Evolutionary conservation across 2,888 invertebrate genomes (phyloP).

Genomic region (Mesorhabditis sp.): DNA sequence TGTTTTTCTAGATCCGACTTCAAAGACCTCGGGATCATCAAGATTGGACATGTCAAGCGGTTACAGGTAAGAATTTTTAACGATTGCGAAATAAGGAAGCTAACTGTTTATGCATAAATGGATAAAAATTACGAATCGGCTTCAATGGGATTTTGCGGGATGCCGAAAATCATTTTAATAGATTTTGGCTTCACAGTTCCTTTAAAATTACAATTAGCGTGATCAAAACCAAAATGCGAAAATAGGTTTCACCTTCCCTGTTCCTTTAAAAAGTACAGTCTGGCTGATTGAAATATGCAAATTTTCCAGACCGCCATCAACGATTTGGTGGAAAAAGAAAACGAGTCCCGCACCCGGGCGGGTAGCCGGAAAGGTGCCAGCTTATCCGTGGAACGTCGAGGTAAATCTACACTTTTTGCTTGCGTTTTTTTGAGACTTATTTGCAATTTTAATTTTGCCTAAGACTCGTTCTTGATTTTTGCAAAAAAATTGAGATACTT

Average conservation of each 20-base stretch:
- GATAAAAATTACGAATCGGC: neutral
- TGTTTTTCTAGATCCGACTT: slow-evolving; percentile 65
- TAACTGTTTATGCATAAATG: too few species aligned
- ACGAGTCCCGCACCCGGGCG: slow-evolving; percentile 11
- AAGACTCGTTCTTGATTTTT: too few species aligned
- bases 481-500: too few species aligned
- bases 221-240: too few species aligned
- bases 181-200: too few species aligned
- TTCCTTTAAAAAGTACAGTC: neutral
- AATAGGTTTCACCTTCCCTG: too few species aligned
- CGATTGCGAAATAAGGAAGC: too few species aligned
- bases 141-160: neutral
- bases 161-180: neutral
- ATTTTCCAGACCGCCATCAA: slow-evolving; percentile 16
- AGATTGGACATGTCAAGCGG: slow-evolving; percentile 91
- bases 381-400: slow-evolving; percentile 14
- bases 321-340: slow-evolving; percentile 15
- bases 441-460: too few species aligned
- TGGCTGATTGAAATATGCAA: neutral
- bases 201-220: too few species aligned
- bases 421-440: too few species aligned
- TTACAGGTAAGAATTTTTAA: slow-evolving; percentile 65
- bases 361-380: slow-evolving; percentile 14
- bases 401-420: neutral
- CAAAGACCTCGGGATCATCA: slow-evolving; percentile 81